These are phyloP conservation scores for Drosophila tsacasi DNA, from an alignment of 1,140 invertebrate species.

Conservation along the genomic window DNA sequence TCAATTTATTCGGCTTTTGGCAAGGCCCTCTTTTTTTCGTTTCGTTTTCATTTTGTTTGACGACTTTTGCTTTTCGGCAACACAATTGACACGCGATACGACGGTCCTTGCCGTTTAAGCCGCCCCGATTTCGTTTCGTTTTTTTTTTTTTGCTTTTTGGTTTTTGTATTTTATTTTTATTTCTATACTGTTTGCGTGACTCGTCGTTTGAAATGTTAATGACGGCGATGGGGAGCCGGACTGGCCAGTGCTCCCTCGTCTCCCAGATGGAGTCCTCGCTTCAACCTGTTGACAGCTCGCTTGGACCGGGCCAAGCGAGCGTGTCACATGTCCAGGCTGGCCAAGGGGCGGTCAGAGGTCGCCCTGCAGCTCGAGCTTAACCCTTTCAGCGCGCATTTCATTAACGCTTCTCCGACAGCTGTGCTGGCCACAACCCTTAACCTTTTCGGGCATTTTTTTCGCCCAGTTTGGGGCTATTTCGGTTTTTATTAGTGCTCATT, in stretches of 20 bases:
- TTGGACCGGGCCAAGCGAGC: constrained; percentile 45
- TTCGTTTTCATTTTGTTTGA: constrained; percentile 61
- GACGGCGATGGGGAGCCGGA: constrained; percentile 31
- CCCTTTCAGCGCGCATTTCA: constrained; percentile 77
- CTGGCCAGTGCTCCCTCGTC: neutral
- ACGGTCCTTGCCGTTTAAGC: constrained; percentile 2
- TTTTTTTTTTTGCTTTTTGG: constrained; percentile 23
- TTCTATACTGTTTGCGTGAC: constrained; percentile 39
- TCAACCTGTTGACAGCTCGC: constrained; percentile 68
- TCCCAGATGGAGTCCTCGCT: constrained; percentile 1
- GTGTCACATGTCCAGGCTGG: constrained; percentile 59
- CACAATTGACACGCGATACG: constrained; percentile 81
- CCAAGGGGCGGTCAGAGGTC: constrained; percentile 2
- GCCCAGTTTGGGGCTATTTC: constrained; percentile 27
- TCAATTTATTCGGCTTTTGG: constrained; percentile 16
- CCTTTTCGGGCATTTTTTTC: constrained; percentile 40
- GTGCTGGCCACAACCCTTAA: constrained; percentile 18
- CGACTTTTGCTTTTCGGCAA: constrained; percentile 67
- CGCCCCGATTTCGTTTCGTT: constrained; percentile 4
- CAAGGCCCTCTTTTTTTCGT: neutral
- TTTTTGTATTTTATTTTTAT: constrained; percentile 19
- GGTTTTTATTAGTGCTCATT: constrained; percentile 75
- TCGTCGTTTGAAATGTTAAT: constrained; percentile 66
- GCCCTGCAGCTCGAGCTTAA: constrained; percentile 35
- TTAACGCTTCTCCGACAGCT: constrained; percentile 51